Conservation (phyloP, 2,888 invertebrate genomes). For the Lycocerus yunnanus region DNA sequence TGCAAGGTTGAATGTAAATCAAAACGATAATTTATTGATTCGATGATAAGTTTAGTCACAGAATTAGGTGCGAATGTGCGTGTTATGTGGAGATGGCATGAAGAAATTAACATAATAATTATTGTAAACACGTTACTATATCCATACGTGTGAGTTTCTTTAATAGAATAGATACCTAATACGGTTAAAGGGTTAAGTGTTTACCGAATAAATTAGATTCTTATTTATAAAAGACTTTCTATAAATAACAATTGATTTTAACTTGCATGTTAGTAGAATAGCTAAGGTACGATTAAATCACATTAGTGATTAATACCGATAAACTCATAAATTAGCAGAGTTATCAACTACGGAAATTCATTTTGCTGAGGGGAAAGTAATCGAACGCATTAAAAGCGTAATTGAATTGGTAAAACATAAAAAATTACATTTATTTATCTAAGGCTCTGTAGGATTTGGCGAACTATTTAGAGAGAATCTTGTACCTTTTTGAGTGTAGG, state of each 20-base stretch:
- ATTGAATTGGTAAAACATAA: conserved; percentile 5
- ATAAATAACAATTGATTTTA: not conserved
- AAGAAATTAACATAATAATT: not conserved
- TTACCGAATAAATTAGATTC: not conserved
- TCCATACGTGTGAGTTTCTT: not conserved
- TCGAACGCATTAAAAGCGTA: conserved; percentile 10
- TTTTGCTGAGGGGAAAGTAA: conserved; percentile 16
- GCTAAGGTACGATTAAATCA: not conserved
- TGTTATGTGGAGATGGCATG: not conserved
- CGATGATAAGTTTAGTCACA: not conserved
- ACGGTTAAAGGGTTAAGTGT: not conserved
- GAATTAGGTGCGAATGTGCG: not conserved
- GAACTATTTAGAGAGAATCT: not conserved
- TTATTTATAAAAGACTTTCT: not conserved
- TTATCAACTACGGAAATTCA: conserved; percentile 18
- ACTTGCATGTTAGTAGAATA: not conserved
- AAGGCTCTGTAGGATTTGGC: not conserved
- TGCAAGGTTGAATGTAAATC: not conserved
- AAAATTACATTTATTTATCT: not conserved
- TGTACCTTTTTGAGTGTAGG: too few relatives aligned
- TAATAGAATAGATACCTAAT: not conserved
- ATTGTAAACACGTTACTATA: not conserved
- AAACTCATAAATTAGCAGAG: conserved; percentile 16
- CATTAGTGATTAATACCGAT: not conserved
- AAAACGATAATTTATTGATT: not conserved